These are phyloP conservation scores for Paraplagusia blochii DNA, from an alignment of 2,113 vertebrate genomes.

Conservation along the genomic window DNA sequence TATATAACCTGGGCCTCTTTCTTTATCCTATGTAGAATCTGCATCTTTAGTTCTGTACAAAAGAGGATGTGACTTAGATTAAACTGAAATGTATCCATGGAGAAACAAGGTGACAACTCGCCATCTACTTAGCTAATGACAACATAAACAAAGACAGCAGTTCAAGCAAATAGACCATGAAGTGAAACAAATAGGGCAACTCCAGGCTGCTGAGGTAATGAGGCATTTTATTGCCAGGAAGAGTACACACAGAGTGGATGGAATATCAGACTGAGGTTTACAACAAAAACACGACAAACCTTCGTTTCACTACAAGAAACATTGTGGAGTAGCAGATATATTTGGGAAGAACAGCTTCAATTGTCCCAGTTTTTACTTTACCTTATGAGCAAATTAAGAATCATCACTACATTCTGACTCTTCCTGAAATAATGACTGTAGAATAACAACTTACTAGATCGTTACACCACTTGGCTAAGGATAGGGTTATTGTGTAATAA, in stretches of 20 bases:
- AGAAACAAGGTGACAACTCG: slow-evolving; percentile 8
- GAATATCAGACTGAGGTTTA: too few species aligned
- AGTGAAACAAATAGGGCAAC: slow-evolving; percentile 26
- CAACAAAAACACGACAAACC: too few species aligned
- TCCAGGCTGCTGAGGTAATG: slow-evolving; percentile 16
- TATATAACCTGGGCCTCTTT: too few species aligned
- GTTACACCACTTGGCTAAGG: too few species aligned
- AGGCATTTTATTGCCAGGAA: slow-evolving; percentile 26
- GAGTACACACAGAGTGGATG: background rate
- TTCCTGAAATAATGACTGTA: too few species aligned
- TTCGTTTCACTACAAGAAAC: too few species aligned
- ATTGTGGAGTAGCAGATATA: background rate
- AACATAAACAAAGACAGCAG: background rate
- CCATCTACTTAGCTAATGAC: slow-evolving; percentile 8
- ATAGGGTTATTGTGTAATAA: too few species aligned
- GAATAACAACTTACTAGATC: too few species aligned
- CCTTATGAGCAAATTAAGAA: too few species aligned
- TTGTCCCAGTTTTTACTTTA: too few species aligned
- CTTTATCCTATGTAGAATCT: too few species aligned
- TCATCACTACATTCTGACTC: too few species aligned
- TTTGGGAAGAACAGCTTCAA: background rate
- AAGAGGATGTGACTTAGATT: background rate
- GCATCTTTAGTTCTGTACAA: background rate
- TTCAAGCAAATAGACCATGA: slow-evolving; percentile 35
- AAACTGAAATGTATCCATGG: background rate